Evolutionary conservation across 1,140 invertebrate species (phyloP), one percentile per base, ranked within the genome.

Genomic region (Tetramorium parvispinum): DNA sequence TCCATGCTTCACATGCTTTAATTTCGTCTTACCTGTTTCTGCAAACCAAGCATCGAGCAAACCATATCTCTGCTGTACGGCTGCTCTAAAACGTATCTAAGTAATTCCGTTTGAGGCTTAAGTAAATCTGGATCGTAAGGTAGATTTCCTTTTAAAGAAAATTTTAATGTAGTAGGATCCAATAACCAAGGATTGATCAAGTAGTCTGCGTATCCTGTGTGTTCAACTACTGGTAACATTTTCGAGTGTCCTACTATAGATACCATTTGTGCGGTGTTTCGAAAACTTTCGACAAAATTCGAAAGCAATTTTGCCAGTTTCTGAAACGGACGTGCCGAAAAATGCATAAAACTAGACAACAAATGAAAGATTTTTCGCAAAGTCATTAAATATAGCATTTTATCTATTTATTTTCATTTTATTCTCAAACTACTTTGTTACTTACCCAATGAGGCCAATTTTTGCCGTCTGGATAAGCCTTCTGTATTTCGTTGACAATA

Each of bases 41-140:
- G 98, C 11, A 99, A 95, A 59, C 98, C 98, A 24, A 99, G 95
- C 98, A 99, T 99, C 0, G 97, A 98, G 87, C 98, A 99, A 77
- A 99, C 98, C 98, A 99, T 99, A 91, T 99, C 99, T 87, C 98
- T 96, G 1, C 98, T 99, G 94, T 99, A 99, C 0, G 98, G 98
- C 94, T 99, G 99, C 92, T 99, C 98, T 10, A 99, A 94, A 18
- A 99, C 98, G 95, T 99, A 99, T 86, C 98, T 95, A 2, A 99
- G 94, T 32, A 99, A 94, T 37, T 96, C 96, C 6, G 98, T 98
- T 95, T 99, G 99, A 8, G 98, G 98, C 93, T 98, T 97, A 8
- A 98, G 93, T n/a, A 99, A 92, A 91, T 99, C 98, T 87, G 97
- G 97, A 86, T 98, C 97, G 93, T 99, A 99, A 3, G 99, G 99